Evolutionary conservation across 1,140 invertebrate species (phyloP).

Genomic region (Drosophila pseudoobscura): DNA sequence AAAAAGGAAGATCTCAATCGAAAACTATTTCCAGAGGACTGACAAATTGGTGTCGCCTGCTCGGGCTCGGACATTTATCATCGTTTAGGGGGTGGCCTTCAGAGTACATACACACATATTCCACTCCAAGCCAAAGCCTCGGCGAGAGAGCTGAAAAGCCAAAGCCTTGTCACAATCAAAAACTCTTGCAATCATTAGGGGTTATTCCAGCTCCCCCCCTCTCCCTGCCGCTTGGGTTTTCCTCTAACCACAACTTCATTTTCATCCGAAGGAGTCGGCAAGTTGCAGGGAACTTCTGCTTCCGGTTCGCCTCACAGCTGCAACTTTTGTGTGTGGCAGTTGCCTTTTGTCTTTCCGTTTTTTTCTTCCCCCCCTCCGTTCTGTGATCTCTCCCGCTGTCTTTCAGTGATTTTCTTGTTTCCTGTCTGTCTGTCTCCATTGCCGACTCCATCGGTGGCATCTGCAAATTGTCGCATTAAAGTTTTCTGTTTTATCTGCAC

Average conservation of each 20-base stretch:
- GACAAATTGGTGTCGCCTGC: constrained; percentile 64
- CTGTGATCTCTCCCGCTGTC: not conserved
- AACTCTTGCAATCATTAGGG: constrained; percentile 49
- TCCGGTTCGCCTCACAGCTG: constrained; percentile 45
- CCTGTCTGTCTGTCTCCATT: constrained; percentile 5
- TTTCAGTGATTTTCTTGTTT: constrained; percentile 15
- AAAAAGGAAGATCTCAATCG: constrained; percentile 39
- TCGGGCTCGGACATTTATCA: constrained; percentile 58
- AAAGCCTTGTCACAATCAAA: constrained; percentile 54
- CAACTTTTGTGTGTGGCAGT: constrained; percentile 27
- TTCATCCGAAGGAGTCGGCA: constrained; percentile 49
- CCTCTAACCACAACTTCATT: constrained; percentile 45
- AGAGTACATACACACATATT: constrained; percentile 1
- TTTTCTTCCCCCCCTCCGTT: not conserved
- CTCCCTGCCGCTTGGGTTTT: constrained; percentile 10
- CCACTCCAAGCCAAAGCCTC: too few species aligned
- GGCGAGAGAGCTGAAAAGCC: not conserved
- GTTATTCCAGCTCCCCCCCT: constrained; percentile 12
- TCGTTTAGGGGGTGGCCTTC: constrained; percentile 13
- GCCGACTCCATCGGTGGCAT: constrained; percentile 28
- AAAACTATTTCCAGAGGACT: constrained; percentile 32
- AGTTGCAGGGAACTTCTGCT: constrained; percentile 44
- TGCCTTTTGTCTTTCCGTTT: constrained; percentile 15
- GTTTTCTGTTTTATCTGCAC: constrained; percentile 30
- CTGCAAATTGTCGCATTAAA: constrained; percentile 71